A percentile compares a stretch with the other conserved stretches of the same genome.
phyloP scores from a whole-genome alignment of 1,140 invertebrate species.

The Asobara japonica region DNA sequence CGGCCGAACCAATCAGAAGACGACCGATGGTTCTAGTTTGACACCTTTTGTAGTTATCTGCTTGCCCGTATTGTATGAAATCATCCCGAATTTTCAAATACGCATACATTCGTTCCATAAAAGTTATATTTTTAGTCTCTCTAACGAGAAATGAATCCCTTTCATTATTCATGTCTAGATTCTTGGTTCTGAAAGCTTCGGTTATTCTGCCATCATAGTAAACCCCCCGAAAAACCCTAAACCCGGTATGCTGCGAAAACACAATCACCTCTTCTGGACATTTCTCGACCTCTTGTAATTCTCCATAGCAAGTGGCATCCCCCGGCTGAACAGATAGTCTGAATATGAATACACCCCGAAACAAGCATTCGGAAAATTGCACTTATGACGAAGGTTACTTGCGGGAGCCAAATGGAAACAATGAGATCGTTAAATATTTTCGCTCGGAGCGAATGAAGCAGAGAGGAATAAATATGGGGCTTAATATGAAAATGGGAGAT shows the following conservation, averaged over 20 bases:
- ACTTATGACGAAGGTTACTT: not conserved
- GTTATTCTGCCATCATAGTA: not conserved
- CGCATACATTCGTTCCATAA: too few species aligned
- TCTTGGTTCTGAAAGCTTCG: too few species aligned
- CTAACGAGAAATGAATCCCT: too few species aligned
- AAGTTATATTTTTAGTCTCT: too few species aligned
- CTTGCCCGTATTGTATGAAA: too few species aligned
- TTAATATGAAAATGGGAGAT: constrained; percentile 11
- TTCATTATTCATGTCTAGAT: too few species aligned
- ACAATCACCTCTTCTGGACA: not conserved
- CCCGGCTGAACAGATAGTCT: not conserved
- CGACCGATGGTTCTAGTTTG: too few species aligned
- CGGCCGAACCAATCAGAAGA: too few species aligned
- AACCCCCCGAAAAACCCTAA: not conserved
- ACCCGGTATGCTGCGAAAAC: not conserved
- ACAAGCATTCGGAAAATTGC: not conserved
- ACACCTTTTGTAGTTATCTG: too few species aligned
- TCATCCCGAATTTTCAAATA: too few species aligned
- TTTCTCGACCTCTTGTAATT: not conserved
- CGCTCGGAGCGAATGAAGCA: not conserved
- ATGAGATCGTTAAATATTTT: constrained; percentile 26
- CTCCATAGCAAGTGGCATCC: not conserved
- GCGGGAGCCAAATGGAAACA: constrained; percentile 15
- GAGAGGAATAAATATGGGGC: not conserved
- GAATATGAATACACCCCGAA: not conserved